phyloP scores from a whole-genome alignment of 2,113 vertebrate genomes.

The Perca fluviatilis region DNA sequence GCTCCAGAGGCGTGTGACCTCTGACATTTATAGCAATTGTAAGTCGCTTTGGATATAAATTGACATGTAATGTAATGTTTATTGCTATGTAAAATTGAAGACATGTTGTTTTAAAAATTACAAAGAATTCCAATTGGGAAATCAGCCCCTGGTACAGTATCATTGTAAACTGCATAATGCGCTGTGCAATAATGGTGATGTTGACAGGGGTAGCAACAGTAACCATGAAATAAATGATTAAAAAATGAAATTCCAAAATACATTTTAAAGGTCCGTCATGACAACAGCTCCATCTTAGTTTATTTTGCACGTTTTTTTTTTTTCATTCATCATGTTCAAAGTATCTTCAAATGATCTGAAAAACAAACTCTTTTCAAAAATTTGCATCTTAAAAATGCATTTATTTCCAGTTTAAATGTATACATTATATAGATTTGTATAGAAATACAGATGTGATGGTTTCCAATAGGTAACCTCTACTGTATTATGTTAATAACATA shows the following conservation, averaged over 20 bases:
- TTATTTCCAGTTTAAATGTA: too few relatives aligned
- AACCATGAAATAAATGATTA: neutral
- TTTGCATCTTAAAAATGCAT: too few relatives aligned
- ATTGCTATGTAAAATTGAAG: neutral
- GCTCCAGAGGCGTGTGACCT: too few relatives aligned
- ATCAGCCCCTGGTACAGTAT: too few relatives aligned
- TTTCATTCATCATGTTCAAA: neutral
- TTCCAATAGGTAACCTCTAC: too few relatives aligned
- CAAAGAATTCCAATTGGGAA: neutral
- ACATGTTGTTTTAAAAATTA: neutral
- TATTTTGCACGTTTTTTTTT: neutral
- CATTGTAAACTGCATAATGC: neutral
- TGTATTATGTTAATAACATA: too few relatives aligned
- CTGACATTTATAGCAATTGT: too few relatives aligned
- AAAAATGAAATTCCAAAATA: neutral
- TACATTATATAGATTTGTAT: too few relatives aligned
- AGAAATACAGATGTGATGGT: too few relatives aligned
- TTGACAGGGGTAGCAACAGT: neutral
- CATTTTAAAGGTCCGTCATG: neutral
- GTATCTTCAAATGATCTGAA: too few relatives aligned
- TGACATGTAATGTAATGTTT: neutral
- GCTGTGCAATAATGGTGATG: neutral
- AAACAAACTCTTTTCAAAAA: too few relatives aligned
- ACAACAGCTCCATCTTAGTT: neutral
- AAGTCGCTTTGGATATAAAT: too few relatives aligned